A percentile compares a stretch with the other conserved stretches of the same genome.
Evolutionary conservation across 2,113 vertebrate species (phyloP).

Genomic region (Python bivittatus): DNA sequence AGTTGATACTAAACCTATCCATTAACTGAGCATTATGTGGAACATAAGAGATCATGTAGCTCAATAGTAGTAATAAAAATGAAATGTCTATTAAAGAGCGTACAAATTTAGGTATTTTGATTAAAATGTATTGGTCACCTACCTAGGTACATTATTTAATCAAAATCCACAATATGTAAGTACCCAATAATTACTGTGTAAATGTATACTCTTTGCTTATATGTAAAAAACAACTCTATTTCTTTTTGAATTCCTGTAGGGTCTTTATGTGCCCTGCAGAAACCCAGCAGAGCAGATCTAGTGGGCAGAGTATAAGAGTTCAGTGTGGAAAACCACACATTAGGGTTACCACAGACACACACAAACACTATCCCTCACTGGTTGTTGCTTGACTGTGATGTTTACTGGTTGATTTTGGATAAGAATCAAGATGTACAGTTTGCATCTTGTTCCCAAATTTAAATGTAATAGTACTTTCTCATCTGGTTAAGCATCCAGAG

Average conservation of each 20-base stretch:
- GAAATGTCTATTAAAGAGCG: neutral
- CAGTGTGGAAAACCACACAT: neutral
- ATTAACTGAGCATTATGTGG: neutral
- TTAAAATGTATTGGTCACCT: neutral
- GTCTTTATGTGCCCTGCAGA: conserved; percentile 19
- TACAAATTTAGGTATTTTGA: neutral
- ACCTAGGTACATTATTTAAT: neutral
- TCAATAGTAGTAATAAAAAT: neutral
- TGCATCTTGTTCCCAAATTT: conserved; percentile 32
- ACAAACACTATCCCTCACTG: neutral
- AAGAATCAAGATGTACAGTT: conserved; percentile 17
- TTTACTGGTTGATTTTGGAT: neutral
- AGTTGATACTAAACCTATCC: neutral
- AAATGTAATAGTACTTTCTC: conserved; percentile 32
- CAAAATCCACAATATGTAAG: conserved; percentile 21
- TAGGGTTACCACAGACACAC: neutral
- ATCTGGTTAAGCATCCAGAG: conserved; percentile 43
- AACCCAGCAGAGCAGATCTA: neutral
- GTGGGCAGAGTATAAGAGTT: neutral
- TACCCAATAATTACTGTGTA: conserved; percentile 10
- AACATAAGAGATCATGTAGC: neutral
- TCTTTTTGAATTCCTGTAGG: conserved; percentile 40
- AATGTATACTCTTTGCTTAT: conserved; percentile 43
- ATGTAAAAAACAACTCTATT: conserved; percentile 5
- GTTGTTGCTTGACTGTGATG: neutral